Evolutionary conservation across 2,113 vertebrate genomes (phyloP).

Genomic region (Odocoileus virginianus): DNA sequence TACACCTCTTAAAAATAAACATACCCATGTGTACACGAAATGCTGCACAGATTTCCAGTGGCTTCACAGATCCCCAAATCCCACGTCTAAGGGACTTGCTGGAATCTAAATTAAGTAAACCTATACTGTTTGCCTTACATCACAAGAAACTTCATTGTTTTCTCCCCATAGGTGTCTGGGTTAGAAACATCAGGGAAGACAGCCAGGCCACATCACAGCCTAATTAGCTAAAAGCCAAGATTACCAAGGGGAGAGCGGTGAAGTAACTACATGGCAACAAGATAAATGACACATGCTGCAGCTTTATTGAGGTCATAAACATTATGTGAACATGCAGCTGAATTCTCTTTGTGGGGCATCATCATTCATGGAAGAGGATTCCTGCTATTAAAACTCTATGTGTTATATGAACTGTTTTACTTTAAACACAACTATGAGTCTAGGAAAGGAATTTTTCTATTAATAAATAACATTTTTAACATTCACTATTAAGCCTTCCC

Average conservation of each 20-base stretch:
- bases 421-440: not conserved
- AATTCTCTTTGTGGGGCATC: not conserved
- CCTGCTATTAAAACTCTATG: not conserved
- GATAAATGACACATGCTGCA: not conserved
- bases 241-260: not conserved
- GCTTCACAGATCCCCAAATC: not conserved
- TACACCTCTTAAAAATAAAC: slow-evolving; percentile 1
- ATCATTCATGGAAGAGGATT: not conserved
- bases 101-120: slow-evolving; percentile 13
- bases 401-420: not conserved
- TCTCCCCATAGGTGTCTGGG: not conserved
- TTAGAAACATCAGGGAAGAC: slow-evolving; percentile 12
- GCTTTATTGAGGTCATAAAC: not conserved
- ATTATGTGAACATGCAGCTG: not conserved
- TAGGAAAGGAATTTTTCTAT: slow-evolving; percentile 8
- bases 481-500: not conserved
- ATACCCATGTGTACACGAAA: not conserved
- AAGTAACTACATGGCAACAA: not conserved
- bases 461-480: not conserved
- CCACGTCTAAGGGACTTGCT: not conserved
- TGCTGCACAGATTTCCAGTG: not conserved
- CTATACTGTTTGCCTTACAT: not conserved
- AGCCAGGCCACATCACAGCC: not conserved
- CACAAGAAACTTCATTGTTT: not conserved
- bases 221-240: slow-evolving; percentile 32